Base-by-base conservation (phyloP, 2,113 vertebrate genomes). In the Piliocolobus tephrosceles region DNA sequence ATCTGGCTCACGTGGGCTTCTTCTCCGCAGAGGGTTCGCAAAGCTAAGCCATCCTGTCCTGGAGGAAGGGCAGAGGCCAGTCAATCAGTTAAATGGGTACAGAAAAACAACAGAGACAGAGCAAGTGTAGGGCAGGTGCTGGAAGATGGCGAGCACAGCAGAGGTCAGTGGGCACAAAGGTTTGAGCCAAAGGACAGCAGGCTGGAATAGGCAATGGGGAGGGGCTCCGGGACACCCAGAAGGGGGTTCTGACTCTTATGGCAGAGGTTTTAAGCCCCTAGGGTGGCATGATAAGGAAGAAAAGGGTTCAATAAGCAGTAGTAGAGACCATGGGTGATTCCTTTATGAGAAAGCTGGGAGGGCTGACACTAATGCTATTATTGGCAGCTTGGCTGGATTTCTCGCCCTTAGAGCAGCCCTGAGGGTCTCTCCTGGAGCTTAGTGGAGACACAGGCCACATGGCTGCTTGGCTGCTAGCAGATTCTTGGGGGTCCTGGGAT, bases 381-480 rank as follows among this genome's bases (percentile, higher is more conserved):
- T 2, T 20, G 81, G 32, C 66, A 6, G n/a, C 25, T 52, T 50
- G 73, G 13, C 35, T 16, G 25, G 30, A 38, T 3, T 47, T 47
- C 64, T 52, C 45, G 20, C 22, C 17, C 5, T 1, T 0, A 23
- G 17, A 43, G 13, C 68, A n/a, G 38, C 38, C 38, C 4, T 0
- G 3, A 52, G 23, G 35, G 11, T 47, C 25, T 40, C 25, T 78
- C 68, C 23, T 5, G 20, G 45, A 75, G 45, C 66, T 72, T 8
- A 35, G 25, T 14, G 40, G 30, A 68, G 47, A 38, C 13, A 5
- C 12, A 16, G 32, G 45, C 11, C 4, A 0, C 4, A 0, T 9
- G 2, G 3, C 3, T 9, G 47, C 64, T n/a, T 6, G 27, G 14
- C 47, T 52, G 52, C 12, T 13, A 30, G 25, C 35, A 5, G 45